phyloP scores from a whole-genome alignment of 2,797 vertebrate species.

The Galaxias olidus region DNA sequence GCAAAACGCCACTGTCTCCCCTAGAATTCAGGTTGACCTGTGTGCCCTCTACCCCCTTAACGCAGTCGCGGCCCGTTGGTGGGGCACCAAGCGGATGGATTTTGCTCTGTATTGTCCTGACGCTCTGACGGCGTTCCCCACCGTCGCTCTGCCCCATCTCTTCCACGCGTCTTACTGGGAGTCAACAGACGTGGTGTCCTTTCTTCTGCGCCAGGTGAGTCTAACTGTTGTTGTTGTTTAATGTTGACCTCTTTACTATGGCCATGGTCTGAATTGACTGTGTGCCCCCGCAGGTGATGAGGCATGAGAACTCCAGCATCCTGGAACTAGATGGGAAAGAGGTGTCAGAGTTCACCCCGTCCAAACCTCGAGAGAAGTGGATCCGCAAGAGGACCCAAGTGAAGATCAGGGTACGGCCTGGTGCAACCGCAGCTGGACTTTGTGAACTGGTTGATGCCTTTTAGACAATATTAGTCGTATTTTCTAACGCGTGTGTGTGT shows the following conservation, averaged over 20 bases:
- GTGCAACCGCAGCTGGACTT: not conserved
- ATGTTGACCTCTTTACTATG: not conserved
- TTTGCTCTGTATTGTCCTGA: conserved; percentile 97
- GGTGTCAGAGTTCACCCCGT: conserved; percentile 94
- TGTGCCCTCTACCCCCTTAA: conserved; percentile 34
- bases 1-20: no score
- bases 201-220: conserved; percentile 93
- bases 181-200: conserved; percentile 95
- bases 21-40: conserved; percentile 25
- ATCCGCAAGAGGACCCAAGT: conserved; percentile 95
- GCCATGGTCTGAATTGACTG: conserved; percentile 10
- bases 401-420: conserved; percentile 88
- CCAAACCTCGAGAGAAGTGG: conserved; percentile 98
- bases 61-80: conserved; percentile 83
- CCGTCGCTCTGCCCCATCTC: conserved; percentile 93
- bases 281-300: conserved; percentile 84
- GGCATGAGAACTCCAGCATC: conserved; percentile 92
- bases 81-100: conserved; percentile 96
- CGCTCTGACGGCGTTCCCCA: conserved; percentile 95
- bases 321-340: conserved; percentile 96
- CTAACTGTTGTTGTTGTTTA: not conserved
- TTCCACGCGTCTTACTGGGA: conserved; percentile 99
- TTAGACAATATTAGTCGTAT: no score
- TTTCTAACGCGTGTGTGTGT: no score
- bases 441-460: no score